Evolutionary conservation across 1,140 invertebrate species (phyloP), one percentile per base, ranked within the genome.

Genomic region (Halyomorpha halys): DNA sequence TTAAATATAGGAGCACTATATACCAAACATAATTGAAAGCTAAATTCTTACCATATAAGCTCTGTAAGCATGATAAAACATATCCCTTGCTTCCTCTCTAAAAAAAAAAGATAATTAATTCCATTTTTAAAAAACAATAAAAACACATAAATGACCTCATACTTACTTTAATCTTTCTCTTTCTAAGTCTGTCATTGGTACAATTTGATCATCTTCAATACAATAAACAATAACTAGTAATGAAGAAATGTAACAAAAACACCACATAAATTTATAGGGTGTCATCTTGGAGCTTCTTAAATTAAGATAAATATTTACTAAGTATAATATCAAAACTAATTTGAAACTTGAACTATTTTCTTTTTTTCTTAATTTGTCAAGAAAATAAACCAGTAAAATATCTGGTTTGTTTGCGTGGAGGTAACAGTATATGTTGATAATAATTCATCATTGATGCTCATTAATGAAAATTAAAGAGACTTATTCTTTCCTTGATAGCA

Each of bases 41-140:
- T 21, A 21, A 3, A 30, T 49, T 73, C 76, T 79, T 74, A 85
- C 84, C 93, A 98, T 97, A 70, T 98, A 98, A 21, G 91, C 88
- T 72, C 86, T 82, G 74, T 96, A 98, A n/a, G 91, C 94, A 83
- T 98, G 95, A 76, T 94, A 92, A 76, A 98, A 97, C 93, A 97
- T 96, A 71, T 92, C 88, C 53, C 89, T 79, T 15, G 92, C 85
- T 77, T 95, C 86, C 69, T 90, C 85, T 73, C 90, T 91, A 71
- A 47, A 81, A 78, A 66, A 68, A 30, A 15, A n/a, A 3, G n/a
- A 44, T 44, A 23, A 30, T 49, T 62, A 49, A 25, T 18, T 49
- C 6, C 5, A 49, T 62, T 27, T 49, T 61, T 30, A 30, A 23
- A 44, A 56, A 45, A 47, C 53, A 61, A 61, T 30, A 45, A 56